These are phyloP conservation scores for Larimichthys polyactis DNA, from an alignment of 2,113 vertebrate genomes.

Conservation along the genomic window DNA sequence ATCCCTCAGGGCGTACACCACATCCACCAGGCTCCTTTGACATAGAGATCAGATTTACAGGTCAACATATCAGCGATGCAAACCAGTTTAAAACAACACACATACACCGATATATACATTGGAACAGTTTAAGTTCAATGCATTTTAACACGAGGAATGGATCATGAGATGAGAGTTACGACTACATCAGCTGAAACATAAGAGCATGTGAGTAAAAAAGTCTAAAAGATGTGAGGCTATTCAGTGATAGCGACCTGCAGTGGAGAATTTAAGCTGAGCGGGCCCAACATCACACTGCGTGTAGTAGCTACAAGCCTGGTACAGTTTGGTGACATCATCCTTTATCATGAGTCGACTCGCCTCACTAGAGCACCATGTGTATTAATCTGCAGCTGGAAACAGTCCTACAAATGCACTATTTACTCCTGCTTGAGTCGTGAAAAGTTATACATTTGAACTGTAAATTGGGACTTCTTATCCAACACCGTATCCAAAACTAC, in stretches of 20 bases:
- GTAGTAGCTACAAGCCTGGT: no score
- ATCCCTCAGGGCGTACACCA: constrained; percentile 94
- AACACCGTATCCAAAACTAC: no score
- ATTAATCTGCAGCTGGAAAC: neutral
- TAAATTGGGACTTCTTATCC: no score
- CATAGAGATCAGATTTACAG: constrained; percentile 10
- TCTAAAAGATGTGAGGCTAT: neutral
- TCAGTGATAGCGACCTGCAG: no score
- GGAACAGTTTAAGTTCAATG: neutral
- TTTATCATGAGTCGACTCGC: no score
- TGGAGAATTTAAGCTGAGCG: no score
- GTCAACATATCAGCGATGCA: constrained; percentile 11
- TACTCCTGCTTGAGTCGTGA: neutral
- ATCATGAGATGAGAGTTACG: neutral
- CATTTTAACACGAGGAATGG: neutral
- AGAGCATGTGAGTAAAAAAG: neutral
- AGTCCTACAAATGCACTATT: neutral
- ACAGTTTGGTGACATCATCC: no score
- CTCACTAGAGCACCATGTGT: neutral
- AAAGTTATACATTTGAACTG: no score
- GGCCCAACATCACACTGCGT: no score
- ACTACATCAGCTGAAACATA: neutral
- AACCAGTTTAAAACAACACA: constrained; percentile 1
- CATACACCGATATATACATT: neutral
- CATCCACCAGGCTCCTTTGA: constrained; percentile 94